A percentile compares a stretch with the other conserved stretches of the same genome.
phyloP scores from a whole-genome alignment of 2,888 invertebrate genomes.

The Thalpophila matura region DNA sequence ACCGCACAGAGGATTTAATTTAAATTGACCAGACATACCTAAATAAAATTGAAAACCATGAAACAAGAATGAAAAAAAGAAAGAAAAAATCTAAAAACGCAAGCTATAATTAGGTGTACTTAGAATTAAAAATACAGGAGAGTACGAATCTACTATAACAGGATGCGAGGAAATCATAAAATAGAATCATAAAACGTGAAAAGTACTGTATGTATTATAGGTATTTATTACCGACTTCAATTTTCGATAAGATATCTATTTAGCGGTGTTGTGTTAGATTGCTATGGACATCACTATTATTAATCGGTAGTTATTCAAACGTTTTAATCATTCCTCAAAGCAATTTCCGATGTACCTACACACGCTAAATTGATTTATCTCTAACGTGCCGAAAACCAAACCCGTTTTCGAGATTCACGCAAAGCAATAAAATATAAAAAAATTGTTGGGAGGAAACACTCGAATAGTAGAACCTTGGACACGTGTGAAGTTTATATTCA shows the following conservation, averaged over 20 bases:
- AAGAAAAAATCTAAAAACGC: background rate
- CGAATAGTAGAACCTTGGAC: constrained; percentile 65
- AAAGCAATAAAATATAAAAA: constrained; percentile 58
- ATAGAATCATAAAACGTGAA: constrained; percentile 39
- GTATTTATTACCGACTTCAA: constrained; percentile 31
- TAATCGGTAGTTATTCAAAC: constrained; percentile 49
- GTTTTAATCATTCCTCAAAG: constrained; percentile 39
- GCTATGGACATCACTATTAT: constrained; percentile 21
- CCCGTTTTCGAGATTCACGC: constrained; percentile 60
- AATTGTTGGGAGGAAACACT: constrained; percentile 50
- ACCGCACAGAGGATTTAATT: no score
- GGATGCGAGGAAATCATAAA: constrained; percentile 49
- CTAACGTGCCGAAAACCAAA: constrained; percentile 39
- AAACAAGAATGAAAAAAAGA: background rate
- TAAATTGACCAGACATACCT: background rate
- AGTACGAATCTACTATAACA: constrained; percentile 53
- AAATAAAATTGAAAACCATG: constrained; percentile 10
- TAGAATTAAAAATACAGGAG: constrained; percentile 30
- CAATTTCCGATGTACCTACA: constrained; percentile 36
- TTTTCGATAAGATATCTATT: constrained; percentile 40
- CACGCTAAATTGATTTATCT: constrained; percentile 49
- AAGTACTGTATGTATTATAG: constrained; percentile 12
- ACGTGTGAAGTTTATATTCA: constrained; percentile 67
- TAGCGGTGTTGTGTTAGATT: constrained; percentile 25
- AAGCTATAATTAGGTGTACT: background rate